Evolutionary conservation across 2,888 invertebrate genomes (phyloP), one percentile per base, ranked within the genome.

Genomic region (Pyrrhia umbra): DNA sequence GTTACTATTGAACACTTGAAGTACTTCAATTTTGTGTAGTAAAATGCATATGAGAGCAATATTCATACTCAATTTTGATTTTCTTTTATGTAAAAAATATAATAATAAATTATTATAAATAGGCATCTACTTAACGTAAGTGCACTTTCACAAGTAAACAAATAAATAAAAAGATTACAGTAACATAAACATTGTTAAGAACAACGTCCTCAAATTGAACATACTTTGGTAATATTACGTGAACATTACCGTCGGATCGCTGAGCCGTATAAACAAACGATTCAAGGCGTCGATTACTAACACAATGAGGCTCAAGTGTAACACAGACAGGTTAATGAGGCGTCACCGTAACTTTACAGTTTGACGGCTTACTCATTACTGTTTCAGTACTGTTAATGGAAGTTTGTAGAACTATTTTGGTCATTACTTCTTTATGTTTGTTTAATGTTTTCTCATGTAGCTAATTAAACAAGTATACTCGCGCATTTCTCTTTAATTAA

Each of bases 311-410:
- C 68, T 71, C 71, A 77, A 75, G 65, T 64, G 65, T 70, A 52
- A 60, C 64, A 62, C 62, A 66, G 80, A 77, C 79, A 75, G 63
- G 62, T 73, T 83, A 84, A 86, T 84, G 77, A 84, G 69, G 60
- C 73, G 75, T 72, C 70, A 70, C 66, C 10, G 52, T 77, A 65
- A 70, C 64, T 75, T 62, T 62, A 78, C 77, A 70, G 78, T 73
- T 63, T 80, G 58, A 64, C 60, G 54, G 46, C 51, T 62, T 55
- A 64, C 55, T 60, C 56, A 76, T 77, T 75, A 80, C 80, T 60
- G 79, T 78, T 56, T 61, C 30, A 56, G 46, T 66, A 80, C 72
- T 59, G 66, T 80, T 77, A 80, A 70, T 62, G 6, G 2, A 27
- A 13, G 8, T 43, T 70, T 39, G 20, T 46, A 50, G 49, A 25